Evolutionary conservation across 2,888 invertebrate genomes (phyloP).

Genomic region (Calliphora vomitoria): DNA sequence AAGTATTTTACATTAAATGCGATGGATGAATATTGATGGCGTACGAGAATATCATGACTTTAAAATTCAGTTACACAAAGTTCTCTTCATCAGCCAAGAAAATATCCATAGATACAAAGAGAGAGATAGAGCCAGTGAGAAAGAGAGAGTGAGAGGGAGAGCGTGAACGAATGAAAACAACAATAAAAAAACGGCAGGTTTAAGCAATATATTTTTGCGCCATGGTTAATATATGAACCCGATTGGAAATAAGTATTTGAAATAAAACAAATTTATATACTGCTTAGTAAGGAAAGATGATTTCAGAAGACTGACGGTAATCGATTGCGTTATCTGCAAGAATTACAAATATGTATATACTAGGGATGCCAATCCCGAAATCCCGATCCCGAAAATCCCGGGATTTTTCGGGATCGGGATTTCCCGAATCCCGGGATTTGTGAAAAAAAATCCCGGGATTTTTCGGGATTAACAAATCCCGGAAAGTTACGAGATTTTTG

Average conservation of each 20-base stretch:
- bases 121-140: background rate
- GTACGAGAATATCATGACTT: conserved; percentile 44
- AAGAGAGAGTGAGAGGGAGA: background rate
- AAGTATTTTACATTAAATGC: conserved; percentile 63
- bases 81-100: conserved; percentile 37
- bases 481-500: no score
- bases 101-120: conserved; percentile 32
- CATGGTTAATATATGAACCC: conserved; percentile 20
- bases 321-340: no score
- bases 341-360: no score
- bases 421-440: no score
- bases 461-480: no score
- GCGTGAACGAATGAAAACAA: background rate
- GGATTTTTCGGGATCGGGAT: no score
- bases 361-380: no score
- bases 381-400: no score
- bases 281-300: no score
- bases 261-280: no score
- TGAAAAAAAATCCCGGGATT: no score
- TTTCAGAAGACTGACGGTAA: no score
- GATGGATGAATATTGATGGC: conserved; percentile 71
- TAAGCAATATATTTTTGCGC: conserved; percentile 21
- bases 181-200: background rate
- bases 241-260: conserved; percentile 71
- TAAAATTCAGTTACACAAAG: conserved; percentile 43